Conservation (phyloP, 2,113 vertebrate species). For the Hiodon tergisus region DNA sequence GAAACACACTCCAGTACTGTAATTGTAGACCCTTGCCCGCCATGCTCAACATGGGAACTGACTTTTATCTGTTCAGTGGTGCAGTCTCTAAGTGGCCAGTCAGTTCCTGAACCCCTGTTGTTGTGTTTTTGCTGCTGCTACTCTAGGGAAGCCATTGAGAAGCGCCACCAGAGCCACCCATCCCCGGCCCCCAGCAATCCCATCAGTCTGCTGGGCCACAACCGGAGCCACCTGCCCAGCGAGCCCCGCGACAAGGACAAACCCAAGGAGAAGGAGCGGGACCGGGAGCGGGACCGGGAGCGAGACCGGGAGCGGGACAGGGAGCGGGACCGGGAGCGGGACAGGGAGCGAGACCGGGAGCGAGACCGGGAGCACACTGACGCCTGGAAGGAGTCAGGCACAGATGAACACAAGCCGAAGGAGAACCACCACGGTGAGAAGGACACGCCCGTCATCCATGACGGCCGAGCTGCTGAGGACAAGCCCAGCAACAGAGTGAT, state of each 20-base stretch:
- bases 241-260: conserved; percentile 89
- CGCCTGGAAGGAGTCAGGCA: conserved; percentile 75
- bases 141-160: conserved; percentile 82
- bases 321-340: conserved; percentile 72
- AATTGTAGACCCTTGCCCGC: too few relatives aligned
- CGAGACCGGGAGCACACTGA: conserved; percentile 76
- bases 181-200: conserved; percentile 78
- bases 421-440: conserved; percentile 80
- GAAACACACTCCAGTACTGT: too few relatives aligned
- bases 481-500: conserved; percentile 75
- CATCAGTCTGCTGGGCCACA: conserved; percentile 75
- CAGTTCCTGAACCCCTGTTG: not conserved
- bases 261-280: conserved; percentile 75
- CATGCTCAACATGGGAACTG: too few relatives aligned
- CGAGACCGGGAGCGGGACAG: conserved; percentile 67
- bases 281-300: conserved; percentile 65
- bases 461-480: conserved; percentile 73
- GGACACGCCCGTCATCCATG: conserved; percentile 72
- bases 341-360: conserved; percentile 67
- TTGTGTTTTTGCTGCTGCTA: conserved; percentile 12
- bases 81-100: not conserved
- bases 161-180: conserved; percentile 83
- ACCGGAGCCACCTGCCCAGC: conserved; percentile 64
- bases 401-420: conserved; percentile 88
- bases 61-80: too few relatives aligned